Evolutionary conservation across 2,797 vertebrate species (phyloP).

Genomic region (Enteromius viviparus): DNA sequence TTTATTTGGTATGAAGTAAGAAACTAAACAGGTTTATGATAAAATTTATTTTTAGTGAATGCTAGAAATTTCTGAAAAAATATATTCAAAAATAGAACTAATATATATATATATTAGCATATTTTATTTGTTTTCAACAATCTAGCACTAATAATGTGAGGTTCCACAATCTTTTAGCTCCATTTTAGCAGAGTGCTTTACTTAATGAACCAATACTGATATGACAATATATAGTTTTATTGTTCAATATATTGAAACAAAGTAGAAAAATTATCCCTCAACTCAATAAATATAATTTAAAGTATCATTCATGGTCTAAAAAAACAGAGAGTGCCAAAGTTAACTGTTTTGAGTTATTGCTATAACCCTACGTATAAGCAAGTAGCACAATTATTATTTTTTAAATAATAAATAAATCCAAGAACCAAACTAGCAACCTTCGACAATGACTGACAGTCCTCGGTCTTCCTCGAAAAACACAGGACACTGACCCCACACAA

Average conservation of each 20-base stretch:
- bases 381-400: neutral
- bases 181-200: neutral
- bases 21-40: neutral
- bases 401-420: neutral
- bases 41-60: neutral
- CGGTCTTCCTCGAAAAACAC: neutral
- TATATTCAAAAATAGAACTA: neutral
- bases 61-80: neutral
- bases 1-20: neutral
- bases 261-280: neutral
- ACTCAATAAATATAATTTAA: neutral
- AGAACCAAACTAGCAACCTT: neutral
- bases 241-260: neutral
- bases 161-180: neutral
- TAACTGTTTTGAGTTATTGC: neutral
- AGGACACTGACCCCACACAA: slow-evolving; percentile 28
- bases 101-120: neutral
- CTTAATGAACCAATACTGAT: neutral
- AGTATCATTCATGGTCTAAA: neutral
- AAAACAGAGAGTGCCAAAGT: neutral
- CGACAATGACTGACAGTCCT: slow-evolving; percentile 4
- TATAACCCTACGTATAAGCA: neutral
- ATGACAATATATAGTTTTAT: neutral
- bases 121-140: neutral
- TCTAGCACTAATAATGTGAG: neutral